Evolutionary conservation across 2,113 vertebrate genomes (phyloP).

Genomic region (Chamaea fasciata): DNA sequence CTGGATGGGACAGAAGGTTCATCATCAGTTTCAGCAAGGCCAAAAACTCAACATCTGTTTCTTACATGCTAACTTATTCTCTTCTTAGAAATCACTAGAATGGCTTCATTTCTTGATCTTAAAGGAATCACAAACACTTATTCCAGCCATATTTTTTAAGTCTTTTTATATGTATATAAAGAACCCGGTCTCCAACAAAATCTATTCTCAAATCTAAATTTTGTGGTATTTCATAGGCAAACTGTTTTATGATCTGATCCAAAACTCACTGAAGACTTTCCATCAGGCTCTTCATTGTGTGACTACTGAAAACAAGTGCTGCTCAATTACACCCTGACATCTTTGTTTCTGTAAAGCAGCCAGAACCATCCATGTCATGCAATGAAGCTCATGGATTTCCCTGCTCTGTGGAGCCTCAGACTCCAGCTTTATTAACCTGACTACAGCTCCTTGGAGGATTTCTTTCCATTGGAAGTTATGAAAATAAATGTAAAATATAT

Average conservation of each 20-base stretch:
- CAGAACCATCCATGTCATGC: not conserved
- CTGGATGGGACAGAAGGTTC: not conserved
- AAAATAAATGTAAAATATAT: slow-evolving; percentile 43
- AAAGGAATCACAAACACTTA: not conserved
- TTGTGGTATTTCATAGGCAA: not conserved
- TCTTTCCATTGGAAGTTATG: not conserved
- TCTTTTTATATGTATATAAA: not conserved
- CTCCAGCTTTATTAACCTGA: not conserved
- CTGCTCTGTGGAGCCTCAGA: not conserved
- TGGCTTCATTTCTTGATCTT: not conserved
- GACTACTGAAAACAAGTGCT: not conserved
- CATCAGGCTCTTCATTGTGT: not conserved
- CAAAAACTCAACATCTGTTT: not conserved
- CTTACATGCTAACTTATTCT: not conserved
- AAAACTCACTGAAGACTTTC: not conserved
- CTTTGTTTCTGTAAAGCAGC: not conserved
- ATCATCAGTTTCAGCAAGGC: not conserved
- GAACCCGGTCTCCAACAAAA: not conserved
- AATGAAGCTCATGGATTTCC: not conserved
- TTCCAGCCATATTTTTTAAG: not conserved
- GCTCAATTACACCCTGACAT: not conserved
- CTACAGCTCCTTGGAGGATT: not conserved
- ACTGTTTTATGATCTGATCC: not conserved
- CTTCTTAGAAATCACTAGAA: not conserved
- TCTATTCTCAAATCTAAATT: not conserved